These are phyloP conservation scores for Drosophila kepulauana DNA, from an alignment of 1,140 invertebrate species.

Conservation along the genomic window DNA sequence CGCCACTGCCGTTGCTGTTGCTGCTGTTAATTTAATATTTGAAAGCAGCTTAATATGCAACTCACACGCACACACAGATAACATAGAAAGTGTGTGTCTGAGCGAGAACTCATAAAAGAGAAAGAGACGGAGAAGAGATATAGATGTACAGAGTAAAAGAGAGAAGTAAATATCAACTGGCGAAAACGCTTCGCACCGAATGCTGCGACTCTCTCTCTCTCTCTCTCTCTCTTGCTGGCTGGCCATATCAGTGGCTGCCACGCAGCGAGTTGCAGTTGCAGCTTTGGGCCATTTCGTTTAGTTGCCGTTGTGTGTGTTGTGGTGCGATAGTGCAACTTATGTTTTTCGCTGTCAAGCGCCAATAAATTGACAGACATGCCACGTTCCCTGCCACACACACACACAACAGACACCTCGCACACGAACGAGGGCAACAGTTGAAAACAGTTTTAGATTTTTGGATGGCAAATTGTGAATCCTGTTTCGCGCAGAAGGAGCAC, in stretches of 20 bases:
- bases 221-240: background rate
- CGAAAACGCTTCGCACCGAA: conserved; percentile 33
- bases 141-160: conserved; percentile 8
- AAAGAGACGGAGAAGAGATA: conserved; percentile 22
- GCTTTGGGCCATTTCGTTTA: conserved; percentile 33
- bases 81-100: conserved; percentile 23
- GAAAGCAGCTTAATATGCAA: conserved; percentile 82
- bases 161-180: conserved; percentile 39
- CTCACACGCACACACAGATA: conserved; percentile 50
- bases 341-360: conserved; percentile 65
- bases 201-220: conserved; percentile 17
- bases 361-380: conserved; percentile 72
- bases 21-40: conserved; percentile 81
- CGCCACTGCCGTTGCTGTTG: conserved; percentile 43
- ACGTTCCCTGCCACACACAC: conserved; percentile 26
- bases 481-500: background rate
- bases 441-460: conserved; percentile 29
- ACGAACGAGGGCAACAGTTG: background rate
- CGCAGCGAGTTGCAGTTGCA: conserved; percentile 28
- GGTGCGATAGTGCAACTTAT: conserved; percentile 79
- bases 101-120: conserved; percentile 1
- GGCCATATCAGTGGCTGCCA: conserved; percentile 44
- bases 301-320: conserved; percentile 62
- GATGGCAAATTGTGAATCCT: conserved; percentile 21
- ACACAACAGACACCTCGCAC: conserved; percentile 6